These are phyloP conservation scores for Pilophorus perplexus DNA, from an alignment of 2,888 invertebrate species.

Conservation along the genomic window DNA sequence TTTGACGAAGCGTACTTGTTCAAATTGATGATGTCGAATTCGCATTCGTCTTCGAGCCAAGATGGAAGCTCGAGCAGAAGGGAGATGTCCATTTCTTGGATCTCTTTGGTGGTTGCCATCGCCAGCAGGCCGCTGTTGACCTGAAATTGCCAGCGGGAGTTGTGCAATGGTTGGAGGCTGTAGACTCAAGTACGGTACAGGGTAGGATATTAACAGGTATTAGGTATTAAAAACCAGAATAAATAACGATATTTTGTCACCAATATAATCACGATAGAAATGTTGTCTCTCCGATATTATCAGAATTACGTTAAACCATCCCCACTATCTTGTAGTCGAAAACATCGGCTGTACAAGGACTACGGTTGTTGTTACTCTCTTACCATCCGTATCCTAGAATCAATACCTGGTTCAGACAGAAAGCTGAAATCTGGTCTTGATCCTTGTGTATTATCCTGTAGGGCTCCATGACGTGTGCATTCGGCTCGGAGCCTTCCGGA, in stretches of 20 bases:
- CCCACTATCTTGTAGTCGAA: neutral
- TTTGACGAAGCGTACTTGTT: conserved; percentile 59
- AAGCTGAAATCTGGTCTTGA: conserved; percentile 95
- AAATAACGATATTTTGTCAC: no score
- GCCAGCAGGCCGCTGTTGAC: conserved; percentile 79
- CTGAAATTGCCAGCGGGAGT: conserved; percentile 53
- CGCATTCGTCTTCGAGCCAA: conserved; percentile 97
- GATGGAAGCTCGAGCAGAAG: conserved; percentile 82
- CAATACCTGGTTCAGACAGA: conserved; percentile 93
- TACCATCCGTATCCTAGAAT: no score
- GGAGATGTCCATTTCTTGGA: conserved; percentile 97
- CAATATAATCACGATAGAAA: no score
- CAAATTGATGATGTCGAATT: conserved; percentile 87
- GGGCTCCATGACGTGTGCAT: conserved; percentile 59
- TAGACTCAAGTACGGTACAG: no score
- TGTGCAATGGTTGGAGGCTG: no score
- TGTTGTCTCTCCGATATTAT: no score
- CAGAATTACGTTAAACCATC: neutral
- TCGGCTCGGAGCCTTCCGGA: conserved; percentile 42
- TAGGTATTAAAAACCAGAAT: neutral
- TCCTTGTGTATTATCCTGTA: conserved; percentile 97
- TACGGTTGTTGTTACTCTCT: no score
- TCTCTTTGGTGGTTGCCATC: conserved; percentile 91
- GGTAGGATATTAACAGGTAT: no score
- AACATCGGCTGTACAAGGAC: no score